Conservation (phyloP, 2,888 invertebrate species). For the Meiosimyza platycephala region DNA sequence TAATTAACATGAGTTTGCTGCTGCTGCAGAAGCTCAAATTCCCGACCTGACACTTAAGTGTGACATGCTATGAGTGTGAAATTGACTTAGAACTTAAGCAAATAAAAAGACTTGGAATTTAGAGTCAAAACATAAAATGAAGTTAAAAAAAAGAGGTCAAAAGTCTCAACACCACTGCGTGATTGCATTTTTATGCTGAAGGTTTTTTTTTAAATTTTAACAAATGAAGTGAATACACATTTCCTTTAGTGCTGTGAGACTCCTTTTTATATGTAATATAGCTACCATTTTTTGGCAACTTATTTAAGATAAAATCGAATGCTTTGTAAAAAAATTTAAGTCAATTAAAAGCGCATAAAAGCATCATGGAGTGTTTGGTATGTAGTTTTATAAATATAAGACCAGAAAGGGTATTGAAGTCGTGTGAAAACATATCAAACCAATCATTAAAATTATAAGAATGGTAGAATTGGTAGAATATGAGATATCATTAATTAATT, state of each 20-base stretch:
- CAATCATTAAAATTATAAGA: too few relatives aligned
- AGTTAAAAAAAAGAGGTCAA: not conserved
- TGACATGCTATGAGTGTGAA: not conserved
- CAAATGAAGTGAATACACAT: not conserved
- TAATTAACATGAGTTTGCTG: too few relatives aligned
- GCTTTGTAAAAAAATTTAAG: too few relatives aligned
- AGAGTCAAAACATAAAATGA: not conserved
- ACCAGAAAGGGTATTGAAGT: too few relatives aligned
- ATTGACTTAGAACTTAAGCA: not conserved
- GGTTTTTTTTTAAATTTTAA: not conserved
- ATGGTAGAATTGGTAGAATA: too few relatives aligned
- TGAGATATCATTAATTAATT: too few relatives aligned
- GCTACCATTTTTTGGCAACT: not conserved
- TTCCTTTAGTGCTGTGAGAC: not conserved
- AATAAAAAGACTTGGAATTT: not conserved
- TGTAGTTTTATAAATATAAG: too few relatives aligned
- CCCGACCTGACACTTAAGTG: too few relatives aligned
- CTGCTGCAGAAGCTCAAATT: too few relatives aligned
- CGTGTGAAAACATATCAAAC: too few relatives aligned
- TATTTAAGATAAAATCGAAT: not conserved
- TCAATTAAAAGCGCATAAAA: too few relatives aligned
- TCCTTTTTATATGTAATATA: not conserved
- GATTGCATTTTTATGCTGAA: slow-evolving; percentile 1
- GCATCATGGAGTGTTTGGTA: too few relatives aligned
- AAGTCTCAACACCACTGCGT: not conserved